A percentile compares a stretch with the other conserved stretches of the same genome.
These are phyloP conservation scores for Drosophila hawaiiensis DNA, from an alignment of 2,888 invertebrate species.

Conservation along the genomic window DNA sequence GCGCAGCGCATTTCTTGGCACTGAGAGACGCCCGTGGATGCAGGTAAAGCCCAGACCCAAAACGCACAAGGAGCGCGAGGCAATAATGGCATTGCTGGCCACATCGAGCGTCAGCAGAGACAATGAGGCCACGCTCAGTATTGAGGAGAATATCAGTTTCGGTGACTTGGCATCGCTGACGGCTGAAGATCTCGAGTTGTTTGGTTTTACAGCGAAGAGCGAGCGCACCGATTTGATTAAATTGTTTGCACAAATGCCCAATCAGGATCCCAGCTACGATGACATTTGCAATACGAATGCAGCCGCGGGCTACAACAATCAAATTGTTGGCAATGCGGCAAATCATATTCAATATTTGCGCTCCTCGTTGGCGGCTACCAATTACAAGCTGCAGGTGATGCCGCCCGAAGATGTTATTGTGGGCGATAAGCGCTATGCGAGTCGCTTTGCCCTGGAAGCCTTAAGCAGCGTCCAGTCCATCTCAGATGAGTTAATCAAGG, in stretches of 20 bases:
- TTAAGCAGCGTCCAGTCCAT: conserved; percentile 76
- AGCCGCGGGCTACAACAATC: conserved; percentile 73
- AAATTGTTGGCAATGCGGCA: conserved; percentile 75
- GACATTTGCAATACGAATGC: conserved; percentile 65
- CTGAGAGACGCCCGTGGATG: conserved; percentile 56
- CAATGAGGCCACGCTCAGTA: conserved; percentile 63
- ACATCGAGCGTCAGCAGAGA: conserved; percentile 9
- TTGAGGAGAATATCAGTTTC: conserved; percentile 76
- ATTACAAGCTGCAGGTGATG: conserved; percentile 82
- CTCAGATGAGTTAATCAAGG: conserved; percentile 75
- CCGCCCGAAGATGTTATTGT: conserved; percentile 83
- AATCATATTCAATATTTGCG: conserved; percentile 79
- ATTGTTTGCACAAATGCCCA: conserved; percentile 77
- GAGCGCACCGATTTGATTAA: conserved; percentile 72
- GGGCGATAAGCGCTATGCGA: conserved; percentile 84
- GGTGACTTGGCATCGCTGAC: conserved; percentile 80
- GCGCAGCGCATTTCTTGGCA: conserved; percentile 61
- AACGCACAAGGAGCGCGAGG: conserved; percentile 59
- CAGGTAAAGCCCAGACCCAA: conserved; percentile 28
- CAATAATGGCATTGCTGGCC: conserved; percentile 60
- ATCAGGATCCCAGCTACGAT: conserved; percentile 79
- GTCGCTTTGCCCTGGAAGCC: conserved; percentile 83
- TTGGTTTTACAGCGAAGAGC: conserved; percentile 71
- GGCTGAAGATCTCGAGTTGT: conserved; percentile 72
- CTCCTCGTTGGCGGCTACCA: conserved; percentile 79